Base-by-base conservation (phyloP, 2,797 vertebrate species). In the Anniella stebbinsi region DNA sequence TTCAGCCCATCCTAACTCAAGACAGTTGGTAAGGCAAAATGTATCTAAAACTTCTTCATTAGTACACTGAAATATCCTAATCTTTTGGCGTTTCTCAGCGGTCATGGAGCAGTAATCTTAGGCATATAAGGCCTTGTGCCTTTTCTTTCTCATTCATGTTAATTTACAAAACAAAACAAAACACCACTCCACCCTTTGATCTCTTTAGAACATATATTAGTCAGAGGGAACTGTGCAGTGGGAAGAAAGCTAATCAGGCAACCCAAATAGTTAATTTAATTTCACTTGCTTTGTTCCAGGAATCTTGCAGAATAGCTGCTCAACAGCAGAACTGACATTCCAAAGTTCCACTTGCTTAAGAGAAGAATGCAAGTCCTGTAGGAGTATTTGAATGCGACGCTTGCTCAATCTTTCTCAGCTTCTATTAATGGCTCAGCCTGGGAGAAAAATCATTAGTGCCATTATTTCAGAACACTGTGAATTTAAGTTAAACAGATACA, bases 131-230 rank as follows among this genome's bases (percentile, higher is more conserved):
- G 33, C 17, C 18, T 57, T 78, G 33, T 60, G 12, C n/a, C 18
- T 80, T 60, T 85, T 72, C 33, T 83, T 67, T 77, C 21, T 76
- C 8, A 63, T 63, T n/a, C 81, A 45, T 4, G 10, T 75, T 88
- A 41, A 81, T 81, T 41, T 51, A 69, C 23, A 77, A 30, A 28
- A 11, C n/a, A 9, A 18, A n/a, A 67, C 45, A 45, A 45, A 45
- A 45, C 3, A 45, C 3, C 45, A 86, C 57, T 63, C n/a, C 38
- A 17, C 17, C 73, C 41, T 72, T 89, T 78, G n/a, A 85, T 89
- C 60, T 69, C 82, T 85, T 41, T 69, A 69, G 45, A 89, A 60
- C 57, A 84, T 89, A 77, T 85, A 70, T 60, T 85, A 54, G 63
- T 28, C 12, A 80, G 45, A 87, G 78, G 45, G 18, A 87, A 30